phyloP scores from a whole-genome alignment of 2,797 vertebrate species.

The Vespertilio murinus region DNA sequence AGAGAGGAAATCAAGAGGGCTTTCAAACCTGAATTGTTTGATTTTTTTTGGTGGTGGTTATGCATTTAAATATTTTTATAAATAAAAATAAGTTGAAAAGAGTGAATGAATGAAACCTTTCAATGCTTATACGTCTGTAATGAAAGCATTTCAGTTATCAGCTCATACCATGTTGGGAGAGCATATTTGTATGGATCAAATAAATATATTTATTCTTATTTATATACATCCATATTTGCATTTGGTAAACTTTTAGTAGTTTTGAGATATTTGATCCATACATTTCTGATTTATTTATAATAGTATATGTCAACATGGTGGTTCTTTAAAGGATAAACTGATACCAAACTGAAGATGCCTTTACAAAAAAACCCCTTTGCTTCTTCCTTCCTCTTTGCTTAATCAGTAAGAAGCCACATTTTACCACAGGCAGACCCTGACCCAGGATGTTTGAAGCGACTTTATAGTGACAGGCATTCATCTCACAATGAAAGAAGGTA shows the following conservation, averaged over 20 bases:
- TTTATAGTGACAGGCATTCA: background rate
- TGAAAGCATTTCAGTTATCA: background rate
- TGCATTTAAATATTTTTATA: background rate
- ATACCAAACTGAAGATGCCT: background rate
- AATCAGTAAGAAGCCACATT: background rate
- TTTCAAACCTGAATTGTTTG: background rate
- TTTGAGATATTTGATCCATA: background rate
- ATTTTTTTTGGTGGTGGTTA: background rate
- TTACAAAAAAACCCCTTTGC: background rate
- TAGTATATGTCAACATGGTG: background rate
- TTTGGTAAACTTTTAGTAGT: background rate
- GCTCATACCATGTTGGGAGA: background rate
- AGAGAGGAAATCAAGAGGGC: background rate
- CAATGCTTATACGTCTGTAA: background rate
- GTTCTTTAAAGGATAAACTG: background rate
- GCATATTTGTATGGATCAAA: background rate
- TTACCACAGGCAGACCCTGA: background rate
- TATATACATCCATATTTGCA: background rate
- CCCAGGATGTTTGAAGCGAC: background rate
- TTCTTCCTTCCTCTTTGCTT: background rate
- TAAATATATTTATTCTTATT: background rate
- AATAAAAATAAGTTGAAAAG: background rate
- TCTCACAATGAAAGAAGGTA: background rate
- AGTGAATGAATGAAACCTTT: background rate
- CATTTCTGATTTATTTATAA: constrained; percentile 30